Percentiles rank a stretch among this genome's conserved stretches.
phyloP scores from a whole-genome alignment of 2,113 vertebrate species.

The Shinisaurus crocodilurus region DNA sequence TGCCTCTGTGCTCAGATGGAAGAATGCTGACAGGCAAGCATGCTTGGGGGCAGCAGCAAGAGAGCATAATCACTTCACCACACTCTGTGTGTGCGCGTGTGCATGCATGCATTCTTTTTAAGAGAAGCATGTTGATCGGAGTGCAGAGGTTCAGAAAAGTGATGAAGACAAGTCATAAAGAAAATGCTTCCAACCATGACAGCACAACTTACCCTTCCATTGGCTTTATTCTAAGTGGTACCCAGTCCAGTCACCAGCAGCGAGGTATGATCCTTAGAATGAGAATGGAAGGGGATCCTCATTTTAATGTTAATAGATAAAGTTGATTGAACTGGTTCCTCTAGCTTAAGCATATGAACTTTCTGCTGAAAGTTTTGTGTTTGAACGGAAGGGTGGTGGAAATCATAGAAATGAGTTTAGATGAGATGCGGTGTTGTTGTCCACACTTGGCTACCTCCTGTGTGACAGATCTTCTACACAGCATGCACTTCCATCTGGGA shows the following conservation, averaged over 20 bases:
- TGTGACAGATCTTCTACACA: background rate
- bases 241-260: background rate
- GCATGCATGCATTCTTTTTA: background rate
- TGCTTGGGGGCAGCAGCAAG: background rate
- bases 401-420: background rate
- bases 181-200: background rate
- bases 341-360: too few relatives aligned
- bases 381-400: background rate
- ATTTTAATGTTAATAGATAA: background rate
- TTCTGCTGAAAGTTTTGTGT: background rate
- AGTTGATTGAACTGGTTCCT: background rate
- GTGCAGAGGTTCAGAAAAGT: slow-evolving; percentile 6
- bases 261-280: background rate
- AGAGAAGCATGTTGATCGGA: background rate
- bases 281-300: too few relatives aligned
- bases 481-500: background rate
- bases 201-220: background rate
- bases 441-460: background rate
- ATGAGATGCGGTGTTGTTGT: background rate
- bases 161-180: background rate
- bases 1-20: background rate
- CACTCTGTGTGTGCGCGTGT: background rate
- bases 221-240: background rate
- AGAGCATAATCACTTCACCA: background rate
- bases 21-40: background rate